These are phyloP conservation scores for Spermophilus dauricus DNA, from an alignment of 2,113 vertebrate genomes.

Conservation along the genomic window DNA sequence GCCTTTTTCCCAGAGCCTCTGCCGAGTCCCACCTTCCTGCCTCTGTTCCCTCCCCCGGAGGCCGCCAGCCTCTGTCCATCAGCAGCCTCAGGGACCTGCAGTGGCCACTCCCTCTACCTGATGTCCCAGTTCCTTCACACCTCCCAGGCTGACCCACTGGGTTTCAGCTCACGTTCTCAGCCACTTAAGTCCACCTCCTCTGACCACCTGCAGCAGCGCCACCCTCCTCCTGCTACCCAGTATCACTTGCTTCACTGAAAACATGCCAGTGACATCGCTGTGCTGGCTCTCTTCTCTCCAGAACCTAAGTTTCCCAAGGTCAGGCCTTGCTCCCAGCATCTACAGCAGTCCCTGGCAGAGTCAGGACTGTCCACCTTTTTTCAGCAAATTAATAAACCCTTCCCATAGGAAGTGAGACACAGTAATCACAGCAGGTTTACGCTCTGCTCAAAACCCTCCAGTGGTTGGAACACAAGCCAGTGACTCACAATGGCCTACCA, in stretches of 20 bases:
- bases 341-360: background rate
- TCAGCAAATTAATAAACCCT: background rate
- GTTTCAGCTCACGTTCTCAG: background rate
- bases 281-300: background rate
- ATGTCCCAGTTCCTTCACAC: fast-evolving
- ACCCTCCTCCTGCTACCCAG: fast-evolving
- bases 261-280: fast-evolving
- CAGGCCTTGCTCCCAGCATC: too few relatives aligned
- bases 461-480: background rate
- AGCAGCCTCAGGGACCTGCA: fast-evolving
- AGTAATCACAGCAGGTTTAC: background rate
- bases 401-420: background rate
- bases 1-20: background rate
- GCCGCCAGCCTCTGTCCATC: background rate
- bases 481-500: background rate
- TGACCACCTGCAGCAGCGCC: fast-evolving
- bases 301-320: background rate
- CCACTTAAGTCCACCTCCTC: too few relatives aligned
- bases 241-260: fast-evolving
- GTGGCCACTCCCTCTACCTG: fast-evolving
- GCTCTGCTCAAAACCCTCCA: background rate
- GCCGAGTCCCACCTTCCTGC: background rate
- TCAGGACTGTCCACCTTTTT: background rate
- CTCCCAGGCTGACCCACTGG: fast-evolving
- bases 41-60: background rate